A percentile compares a stretch with the other conserved stretches of the same genome.
These are phyloP conservation scores for Mesorhabditis spiculigera DNA, from an alignment of 2,888 invertebrate species.

Conservation along the genomic window DNA sequence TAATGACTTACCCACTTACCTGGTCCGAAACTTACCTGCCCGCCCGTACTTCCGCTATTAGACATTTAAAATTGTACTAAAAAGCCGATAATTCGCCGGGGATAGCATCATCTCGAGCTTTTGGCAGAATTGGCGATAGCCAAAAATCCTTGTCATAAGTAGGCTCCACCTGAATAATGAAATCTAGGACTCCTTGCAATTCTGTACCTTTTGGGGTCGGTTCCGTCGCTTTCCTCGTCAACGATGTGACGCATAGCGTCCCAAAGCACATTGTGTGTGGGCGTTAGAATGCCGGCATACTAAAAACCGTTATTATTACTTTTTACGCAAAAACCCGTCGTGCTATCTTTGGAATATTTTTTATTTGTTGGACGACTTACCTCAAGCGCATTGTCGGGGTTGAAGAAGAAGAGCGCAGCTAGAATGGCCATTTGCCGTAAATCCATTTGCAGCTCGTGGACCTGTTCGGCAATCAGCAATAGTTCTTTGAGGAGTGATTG, in stretches of 20 bases:
- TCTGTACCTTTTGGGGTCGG: background rate
- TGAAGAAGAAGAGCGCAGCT: slow-evolving; percentile 23
- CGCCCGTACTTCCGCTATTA: too few species aligned
- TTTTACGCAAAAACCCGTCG: too few species aligned
- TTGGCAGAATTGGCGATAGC: too few species aligned
- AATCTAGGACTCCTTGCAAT: background rate
- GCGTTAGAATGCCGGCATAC: too few species aligned
- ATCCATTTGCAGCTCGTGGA: slow-evolving; percentile 20
- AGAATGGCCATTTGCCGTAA: slow-evolving; percentile 22
- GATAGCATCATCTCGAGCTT: too few species aligned
- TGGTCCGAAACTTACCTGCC: too few species aligned
- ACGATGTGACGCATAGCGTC: background rate
- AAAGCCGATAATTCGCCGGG: too few species aligned
- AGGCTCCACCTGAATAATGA: background rate
- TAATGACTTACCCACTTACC: too few species aligned
- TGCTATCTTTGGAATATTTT: too few species aligned
- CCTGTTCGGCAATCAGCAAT: slow-evolving; percentile 12
- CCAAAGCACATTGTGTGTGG: background rate
- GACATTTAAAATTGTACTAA: too few species aligned
- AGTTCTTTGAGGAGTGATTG: slow-evolving; percentile 9
- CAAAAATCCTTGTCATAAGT: background rate
- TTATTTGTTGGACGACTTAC: background rate
- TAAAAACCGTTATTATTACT: too few species aligned
- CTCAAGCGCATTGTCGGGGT: slow-evolving; percentile 14
- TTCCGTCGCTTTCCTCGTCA: background rate